Evolutionary conservation across 2,797 vertebrate genomes (phyloP).

Genomic region (Hypotaenidia philippensis): DNA sequence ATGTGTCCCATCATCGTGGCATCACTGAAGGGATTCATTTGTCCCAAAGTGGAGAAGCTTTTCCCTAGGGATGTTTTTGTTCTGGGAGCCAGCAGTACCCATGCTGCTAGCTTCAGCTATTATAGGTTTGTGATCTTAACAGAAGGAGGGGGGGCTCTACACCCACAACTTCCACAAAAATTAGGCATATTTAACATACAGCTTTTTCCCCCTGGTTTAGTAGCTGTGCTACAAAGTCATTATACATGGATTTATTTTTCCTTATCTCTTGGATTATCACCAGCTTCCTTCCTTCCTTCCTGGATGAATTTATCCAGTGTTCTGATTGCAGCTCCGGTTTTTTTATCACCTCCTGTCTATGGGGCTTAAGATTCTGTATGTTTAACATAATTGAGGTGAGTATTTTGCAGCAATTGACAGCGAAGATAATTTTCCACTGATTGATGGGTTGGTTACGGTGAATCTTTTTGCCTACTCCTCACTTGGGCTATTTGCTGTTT

Average conservation of each 20-base stretch:
- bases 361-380: neutral
- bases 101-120: fast-evolving
- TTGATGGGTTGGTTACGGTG: neutral
- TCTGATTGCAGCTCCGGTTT: conserved; percentile 32
- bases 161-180: neutral
- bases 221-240: conserved; percentile 27
- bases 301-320: conserved; percentile 31
- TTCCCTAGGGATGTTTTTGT: neutral
- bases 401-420: conserved; percentile 17
- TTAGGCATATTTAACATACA: neutral
- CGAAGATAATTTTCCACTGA: neutral
- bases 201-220: neutral
- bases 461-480: neutral
- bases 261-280: conserved; percentile 48
- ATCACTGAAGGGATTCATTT: neutral
- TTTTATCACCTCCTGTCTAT: neutral
- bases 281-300: conserved; percentile 13
- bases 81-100: neutral
- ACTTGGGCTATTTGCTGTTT: neutral
- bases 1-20: neutral
- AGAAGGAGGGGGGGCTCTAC: neutral
- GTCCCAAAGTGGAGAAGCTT: neutral
- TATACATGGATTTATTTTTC: conserved; percentile 40
- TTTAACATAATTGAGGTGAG: conserved; percentile 17
- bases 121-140: neutral